These are phyloP conservation scores for Sinocyclocheilus grahami DNA, from an alignment of 2,113 vertebrate species.

Conservation along the genomic window DNA sequence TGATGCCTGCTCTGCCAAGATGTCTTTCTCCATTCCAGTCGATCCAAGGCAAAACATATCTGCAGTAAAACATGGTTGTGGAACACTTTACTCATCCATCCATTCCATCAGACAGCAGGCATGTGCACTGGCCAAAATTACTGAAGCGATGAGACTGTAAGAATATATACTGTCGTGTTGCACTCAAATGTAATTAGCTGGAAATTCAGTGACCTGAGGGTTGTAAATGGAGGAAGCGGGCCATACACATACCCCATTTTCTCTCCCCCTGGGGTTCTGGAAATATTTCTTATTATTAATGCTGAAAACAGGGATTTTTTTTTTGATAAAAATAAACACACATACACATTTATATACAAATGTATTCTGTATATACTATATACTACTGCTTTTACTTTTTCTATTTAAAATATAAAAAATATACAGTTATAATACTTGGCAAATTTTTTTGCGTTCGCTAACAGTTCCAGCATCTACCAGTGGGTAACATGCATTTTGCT, in stretches of 20 bases:
- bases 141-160: slow-evolving; percentile 36
- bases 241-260: slow-evolving; percentile 33
- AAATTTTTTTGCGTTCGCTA: no score
- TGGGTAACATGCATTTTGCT: no score
- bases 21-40: not conserved
- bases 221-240: slow-evolving; percentile 35
- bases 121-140: slow-evolving; percentile 18
- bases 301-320: no score
- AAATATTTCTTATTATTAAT: no score
- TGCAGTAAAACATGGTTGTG: not conserved
- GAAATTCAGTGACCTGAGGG: slow-evolving; percentile 49
- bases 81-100: slow-evolving; percentile 6
- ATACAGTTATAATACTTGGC: no score
- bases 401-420: no score
- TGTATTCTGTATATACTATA: no score
- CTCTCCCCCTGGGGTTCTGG: slow-evolving; percentile 32
- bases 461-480: no score
- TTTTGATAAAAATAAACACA: no score
- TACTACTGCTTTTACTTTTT: no score
- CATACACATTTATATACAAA: no score
- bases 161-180: slow-evolving; percentile 16
- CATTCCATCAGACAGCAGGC: slow-evolving; percentile 16
- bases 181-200: slow-evolving; percentile 46
- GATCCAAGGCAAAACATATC: not conserved
- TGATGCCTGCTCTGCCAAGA: slow-evolving; percentile 2